Conservation (phyloP, 2,888 invertebrate species). For the Rhamnusium bicolor region DNA sequence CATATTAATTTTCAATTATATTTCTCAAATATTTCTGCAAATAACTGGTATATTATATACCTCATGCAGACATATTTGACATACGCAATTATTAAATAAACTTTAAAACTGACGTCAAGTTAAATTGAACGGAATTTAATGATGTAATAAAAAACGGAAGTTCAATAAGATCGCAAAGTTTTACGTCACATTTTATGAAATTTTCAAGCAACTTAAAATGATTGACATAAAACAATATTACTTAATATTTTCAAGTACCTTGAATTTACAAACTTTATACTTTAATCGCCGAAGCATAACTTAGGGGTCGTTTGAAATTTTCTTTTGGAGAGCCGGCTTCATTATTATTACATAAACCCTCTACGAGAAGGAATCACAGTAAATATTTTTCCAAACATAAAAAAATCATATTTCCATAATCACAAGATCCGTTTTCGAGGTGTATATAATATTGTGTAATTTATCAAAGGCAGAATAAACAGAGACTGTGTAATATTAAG, state of each 20-base stretch:
- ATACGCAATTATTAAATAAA: background rate
- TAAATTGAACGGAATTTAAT: conserved; percentile 13
- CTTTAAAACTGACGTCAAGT: background rate
- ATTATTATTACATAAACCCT: conserved; percentile 30
- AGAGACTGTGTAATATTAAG: background rate
- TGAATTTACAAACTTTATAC: conserved; percentile 31
- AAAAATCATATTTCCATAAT: conserved; percentile 12
- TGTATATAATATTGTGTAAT: background rate
- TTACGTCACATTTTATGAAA: conserved; percentile 30
- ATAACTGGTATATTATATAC: too few relatives aligned
- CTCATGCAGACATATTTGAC: too few relatives aligned
- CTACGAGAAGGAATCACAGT: conserved; percentile 3
- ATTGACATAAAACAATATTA: conserved; percentile 31
- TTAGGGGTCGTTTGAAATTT: conserved; percentile 30
- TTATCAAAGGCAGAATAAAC: background rate
- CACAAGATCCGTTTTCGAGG: background rate
- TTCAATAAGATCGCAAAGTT: background rate
- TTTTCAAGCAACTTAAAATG: conserved; percentile 25
- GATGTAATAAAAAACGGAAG: background rate
- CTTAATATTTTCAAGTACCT: conserved; percentile 9
- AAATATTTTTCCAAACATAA: background rate
- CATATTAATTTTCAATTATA: too few relatives aligned
- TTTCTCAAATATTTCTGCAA: too few relatives aligned
- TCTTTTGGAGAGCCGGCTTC: conserved; percentile 21
- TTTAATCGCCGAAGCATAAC: conserved; percentile 32